Evolutionary conservation across 2,797 vertebrate genomes (phyloP), one percentile per base, ranked within the genome.

Genomic region (Pelobates cultripes): DNA sequence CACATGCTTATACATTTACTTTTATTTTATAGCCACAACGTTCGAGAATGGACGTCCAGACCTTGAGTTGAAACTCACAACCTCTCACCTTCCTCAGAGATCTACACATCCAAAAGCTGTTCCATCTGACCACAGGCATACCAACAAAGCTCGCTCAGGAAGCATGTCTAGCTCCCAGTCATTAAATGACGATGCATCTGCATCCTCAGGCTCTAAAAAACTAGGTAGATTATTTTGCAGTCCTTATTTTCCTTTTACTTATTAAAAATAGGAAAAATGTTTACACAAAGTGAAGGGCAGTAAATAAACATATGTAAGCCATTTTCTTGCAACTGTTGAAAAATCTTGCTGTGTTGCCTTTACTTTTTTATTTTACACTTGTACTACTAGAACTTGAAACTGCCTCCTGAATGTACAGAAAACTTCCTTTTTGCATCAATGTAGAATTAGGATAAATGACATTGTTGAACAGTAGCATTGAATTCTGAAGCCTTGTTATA

Each of bases 171-270:
- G 81, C 84, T 69, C 47, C 63, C 86, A 90, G 0, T 69, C 86
- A 61, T 77, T 90, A 7, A 45, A 80, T 51, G 91, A 93, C 7
- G 89, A 91, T 4, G 28, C 86, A 73, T 86, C 85, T 0, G 5
- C 86, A 5, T 86, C 88, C 15, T 89, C 90, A 2, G 86, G 89
- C 44, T 91, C 82, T 88, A 93, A 86, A 88, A 94, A 92, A 68
- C 86, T 90, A 74, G 93, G 93, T 94, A 92, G 92, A 64, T 28
- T 28, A 28, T 28, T 28, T 28, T 28, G 28, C 28, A 28, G 28
- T 28, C 28, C 28, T 28, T 28, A 28, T 28, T 28, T 28, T 28
- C 28, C 1, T 28, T 28, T 28, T 28, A 28, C 28, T 28, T 60
- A 60, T 4, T 14, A 15, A 13, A 28, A 60, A 51, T 51, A 51